Evolutionary conservation across 1,140 invertebrate species (phyloP).

Genomic region (Idris sp.): DNA sequence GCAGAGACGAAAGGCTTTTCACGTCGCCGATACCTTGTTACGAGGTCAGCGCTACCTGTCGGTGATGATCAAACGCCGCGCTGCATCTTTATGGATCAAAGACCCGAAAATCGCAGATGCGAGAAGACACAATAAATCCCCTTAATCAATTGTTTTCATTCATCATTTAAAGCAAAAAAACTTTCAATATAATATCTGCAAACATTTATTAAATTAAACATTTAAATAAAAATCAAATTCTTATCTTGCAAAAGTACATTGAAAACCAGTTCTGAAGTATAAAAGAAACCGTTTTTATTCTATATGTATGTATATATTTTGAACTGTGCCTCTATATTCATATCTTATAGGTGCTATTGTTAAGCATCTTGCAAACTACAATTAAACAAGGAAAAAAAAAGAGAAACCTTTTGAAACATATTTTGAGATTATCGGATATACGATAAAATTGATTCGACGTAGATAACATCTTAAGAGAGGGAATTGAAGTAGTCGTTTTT

Average conservation of each 20-base stretch:
- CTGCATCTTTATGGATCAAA: conserved; percentile 39
- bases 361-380: conserved; percentile 15
- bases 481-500: conserved; percentile 69
- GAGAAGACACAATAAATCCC: conserved; percentile 22
- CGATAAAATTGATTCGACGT: conserved; percentile 57
- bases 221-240: too few relatives aligned
- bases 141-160: too few relatives aligned
- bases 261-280: too few relatives aligned
- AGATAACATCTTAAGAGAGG: conserved; percentile 61
- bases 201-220: too few relatives aligned
- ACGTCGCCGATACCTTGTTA: conserved; percentile 33
- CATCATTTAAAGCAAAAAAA: too few relatives aligned
- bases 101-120: conserved; percentile 15
- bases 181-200: too few relatives aligned
- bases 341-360: too few relatives aligned
- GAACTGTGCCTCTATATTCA: too few relatives aligned
- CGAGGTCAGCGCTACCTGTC: conserved; percentile 51
- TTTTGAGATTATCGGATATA: conserved; percentile 40
- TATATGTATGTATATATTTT: too few relatives aligned
- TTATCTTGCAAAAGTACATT: too few relatives aligned
- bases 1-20: conserved; percentile 26
- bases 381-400: too few relatives aligned
- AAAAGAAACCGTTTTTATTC: too few relatives aligned
- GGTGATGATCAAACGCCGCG: conserved; percentile 37
- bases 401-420: conserved; percentile 16